Percentiles rank a stretch among this genome's conserved stretches.
Conservation (phyloP, 2,113 vertebrate species). For the Vicugna pacos region DNA sequence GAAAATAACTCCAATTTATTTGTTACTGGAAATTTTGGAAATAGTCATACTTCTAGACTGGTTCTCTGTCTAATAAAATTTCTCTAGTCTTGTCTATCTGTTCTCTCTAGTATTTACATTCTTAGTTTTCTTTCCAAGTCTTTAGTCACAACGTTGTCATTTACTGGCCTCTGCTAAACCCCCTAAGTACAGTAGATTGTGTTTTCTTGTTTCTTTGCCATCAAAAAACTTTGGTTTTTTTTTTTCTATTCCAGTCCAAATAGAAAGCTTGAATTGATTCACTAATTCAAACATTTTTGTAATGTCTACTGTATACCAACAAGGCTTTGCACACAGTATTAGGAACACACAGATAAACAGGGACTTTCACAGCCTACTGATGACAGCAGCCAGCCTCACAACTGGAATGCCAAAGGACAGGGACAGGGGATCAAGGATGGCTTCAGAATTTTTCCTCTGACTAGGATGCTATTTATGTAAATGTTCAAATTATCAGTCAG, state of each 20-base stretch:
- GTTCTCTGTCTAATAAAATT: not conserved
- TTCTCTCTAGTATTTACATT: not conserved
- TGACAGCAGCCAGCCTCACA: not conserved
- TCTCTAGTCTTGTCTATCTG: not conserved
- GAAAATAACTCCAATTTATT: not conserved
- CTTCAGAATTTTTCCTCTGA: not conserved
- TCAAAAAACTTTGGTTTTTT: not conserved
- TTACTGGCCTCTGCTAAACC: not conserved
- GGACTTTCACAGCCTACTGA: no score
- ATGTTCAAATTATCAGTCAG: not conserved
- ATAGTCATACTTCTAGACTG: not conserved
- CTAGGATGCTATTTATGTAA: not conserved
- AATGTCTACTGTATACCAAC: fast-evolving
- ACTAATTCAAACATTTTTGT: not conserved
- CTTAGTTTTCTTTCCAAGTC: not conserved
- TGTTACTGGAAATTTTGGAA: not conserved
- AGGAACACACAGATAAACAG: no score
- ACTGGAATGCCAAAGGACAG: not conserved
- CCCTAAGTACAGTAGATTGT: not conserved
- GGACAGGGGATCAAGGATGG: fast-evolving
- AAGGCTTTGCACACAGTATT: fast-evolving
- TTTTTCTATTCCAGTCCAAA: not conserved
- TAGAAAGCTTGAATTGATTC: not conserved
- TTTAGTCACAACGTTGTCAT: not conserved
- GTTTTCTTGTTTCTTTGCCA: not conserved